Evolutionary conservation across 2,888 invertebrate genomes (phyloP).

Genomic region (Geotrupes spiniger): DNA sequence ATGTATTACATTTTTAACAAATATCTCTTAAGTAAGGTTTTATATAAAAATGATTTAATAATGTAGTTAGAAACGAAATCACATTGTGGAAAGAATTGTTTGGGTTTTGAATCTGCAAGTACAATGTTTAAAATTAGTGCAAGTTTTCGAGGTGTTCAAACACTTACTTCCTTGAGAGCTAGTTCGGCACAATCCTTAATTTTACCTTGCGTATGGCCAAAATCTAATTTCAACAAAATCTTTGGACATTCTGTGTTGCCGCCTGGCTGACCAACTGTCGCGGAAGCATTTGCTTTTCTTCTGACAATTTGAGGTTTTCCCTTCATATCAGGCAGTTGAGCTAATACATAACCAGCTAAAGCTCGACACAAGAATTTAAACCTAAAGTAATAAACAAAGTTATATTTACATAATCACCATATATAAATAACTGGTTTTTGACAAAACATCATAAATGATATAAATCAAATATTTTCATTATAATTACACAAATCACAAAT

Average conservation of each 20-base stretch:
- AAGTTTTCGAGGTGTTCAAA: conserved; percentile 4
- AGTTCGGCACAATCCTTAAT: conserved; percentile 47
- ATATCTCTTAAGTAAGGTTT: conserved; percentile 44
- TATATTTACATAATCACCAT: too few relatives aligned
- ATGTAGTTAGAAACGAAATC: conserved; percentile 48
- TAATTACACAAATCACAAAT: too few relatives aligned
- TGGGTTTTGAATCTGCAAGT: conserved; percentile 53
- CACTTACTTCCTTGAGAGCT: conserved; percentile 45
- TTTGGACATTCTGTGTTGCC: conserved; percentile 47
- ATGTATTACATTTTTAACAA: conserved; percentile 14
- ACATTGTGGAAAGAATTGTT: conserved; percentile 57
- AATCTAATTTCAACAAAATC: conserved; percentile 44
- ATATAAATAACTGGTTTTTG: too few relatives aligned
- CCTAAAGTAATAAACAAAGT: conserved; percentile 30
- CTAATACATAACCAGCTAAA: conserved; percentile 54
- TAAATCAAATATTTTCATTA: too few relatives aligned
- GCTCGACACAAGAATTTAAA: conserved; percentile 53
- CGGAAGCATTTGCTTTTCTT: conserved; percentile 37
- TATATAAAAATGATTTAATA: conserved; percentile 54
- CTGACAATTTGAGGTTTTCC: conserved; percentile 47
- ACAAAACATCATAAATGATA: too few relatives aligned
- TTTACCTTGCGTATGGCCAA: conserved; percentile 48
- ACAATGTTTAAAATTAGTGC: conserved; percentile 4
- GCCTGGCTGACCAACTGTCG: conserved; percentile 46
- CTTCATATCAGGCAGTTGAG: conserved; percentile 56